A percentile compares a stretch with the other conserved stretches of the same genome.
Conservation (phyloP, 2,888 invertebrate genomes). For the Tipula lateralis region DNA sequence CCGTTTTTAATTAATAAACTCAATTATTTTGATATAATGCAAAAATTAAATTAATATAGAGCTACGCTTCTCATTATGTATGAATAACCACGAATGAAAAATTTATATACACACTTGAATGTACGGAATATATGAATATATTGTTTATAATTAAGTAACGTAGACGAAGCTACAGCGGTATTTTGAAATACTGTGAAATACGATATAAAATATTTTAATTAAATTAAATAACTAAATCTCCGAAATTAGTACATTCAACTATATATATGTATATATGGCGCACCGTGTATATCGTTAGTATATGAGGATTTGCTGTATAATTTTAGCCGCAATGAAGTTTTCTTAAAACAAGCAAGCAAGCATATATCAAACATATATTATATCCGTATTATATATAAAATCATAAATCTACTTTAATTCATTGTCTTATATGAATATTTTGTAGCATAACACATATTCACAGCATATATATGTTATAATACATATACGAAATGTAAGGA, state of each 20-base stretch:
- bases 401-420: conserved; percentile 19
- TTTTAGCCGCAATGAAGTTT: neutral
- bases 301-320: neutral
- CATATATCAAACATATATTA: neutral
- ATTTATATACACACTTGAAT: neutral
- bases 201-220: neutral
- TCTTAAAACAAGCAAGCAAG: neutral
- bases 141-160: neutral
- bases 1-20: no score
- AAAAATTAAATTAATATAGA: neutral
- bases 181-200: neutral
- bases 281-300: neutral
- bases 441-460: neutral
- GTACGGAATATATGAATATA: neutral
- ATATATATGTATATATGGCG: neutral
- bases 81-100: neutral
- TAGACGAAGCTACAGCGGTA: neutral
- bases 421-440: neutral
- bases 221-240: neutral
- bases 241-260: neutral
- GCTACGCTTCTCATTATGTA: neutral
- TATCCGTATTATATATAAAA: neutral
- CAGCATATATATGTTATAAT: neutral
- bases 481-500: neutral
- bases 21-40: neutral